Evolutionary conservation across 2,888 invertebrate genomes (phyloP).

Genomic region (Aquatica leii): DNA sequence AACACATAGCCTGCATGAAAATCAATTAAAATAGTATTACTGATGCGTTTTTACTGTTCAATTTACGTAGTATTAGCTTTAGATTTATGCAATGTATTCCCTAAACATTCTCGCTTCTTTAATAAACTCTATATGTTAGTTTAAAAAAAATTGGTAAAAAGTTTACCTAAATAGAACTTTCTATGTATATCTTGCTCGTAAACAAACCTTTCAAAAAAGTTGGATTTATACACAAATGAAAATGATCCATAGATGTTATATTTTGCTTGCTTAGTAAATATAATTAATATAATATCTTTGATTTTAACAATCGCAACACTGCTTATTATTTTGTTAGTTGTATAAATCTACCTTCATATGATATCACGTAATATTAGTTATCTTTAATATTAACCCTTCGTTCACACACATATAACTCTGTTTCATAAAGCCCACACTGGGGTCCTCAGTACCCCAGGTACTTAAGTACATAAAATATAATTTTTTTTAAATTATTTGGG

Average conservation of each 20-base stretch:
- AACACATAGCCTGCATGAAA: too few relatives aligned
- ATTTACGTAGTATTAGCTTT: not conserved
- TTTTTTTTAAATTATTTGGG: too few relatives aligned
- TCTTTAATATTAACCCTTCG: too few relatives aligned
- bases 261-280: not conserved
- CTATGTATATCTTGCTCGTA: too few relatives aligned
- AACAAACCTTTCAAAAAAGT: not conserved
- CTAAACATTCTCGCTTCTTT: not conserved
- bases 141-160: not conserved
- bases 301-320: too few relatives aligned
- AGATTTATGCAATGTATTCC: not conserved
- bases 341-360: not conserved
- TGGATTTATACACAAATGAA: not conserved
- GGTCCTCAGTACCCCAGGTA: too few relatives aligned
- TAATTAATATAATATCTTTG: not conserved
- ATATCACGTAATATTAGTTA: not conserved
- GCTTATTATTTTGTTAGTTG: not conserved
- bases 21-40: not conserved
- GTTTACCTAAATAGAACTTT: not conserved
- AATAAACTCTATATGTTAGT: not conserved
- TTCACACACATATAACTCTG: too few relatives aligned
- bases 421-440: too few relatives aligned
- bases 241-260: not conserved
- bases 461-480: too few relatives aligned
- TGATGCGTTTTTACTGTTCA: not conserved